Conservation (phyloP, 2,797 vertebrate genomes). For the Gephyroberyx darwinii region DNA sequence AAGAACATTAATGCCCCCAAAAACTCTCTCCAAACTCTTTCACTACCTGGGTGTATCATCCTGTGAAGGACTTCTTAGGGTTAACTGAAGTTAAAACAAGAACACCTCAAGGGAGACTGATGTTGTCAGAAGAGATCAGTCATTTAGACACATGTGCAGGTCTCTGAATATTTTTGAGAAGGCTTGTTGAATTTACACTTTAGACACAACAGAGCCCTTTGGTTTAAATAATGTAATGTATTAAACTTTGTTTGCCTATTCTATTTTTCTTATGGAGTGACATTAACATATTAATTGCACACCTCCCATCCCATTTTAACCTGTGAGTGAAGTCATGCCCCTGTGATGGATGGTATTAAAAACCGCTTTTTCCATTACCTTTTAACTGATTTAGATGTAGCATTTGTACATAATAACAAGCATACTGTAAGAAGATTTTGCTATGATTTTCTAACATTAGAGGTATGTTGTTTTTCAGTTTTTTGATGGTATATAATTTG, state of each 20-base stretch:
- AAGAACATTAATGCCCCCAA: background rate
- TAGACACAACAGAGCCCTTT: background rate
- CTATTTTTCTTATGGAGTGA: background rate
- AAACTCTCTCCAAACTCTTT: no score
- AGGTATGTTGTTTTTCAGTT: no score
- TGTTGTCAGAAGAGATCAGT: background rate
- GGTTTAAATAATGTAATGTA: background rate
- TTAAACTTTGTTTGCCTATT: constrained; percentile 5
- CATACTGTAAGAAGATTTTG: background rate
- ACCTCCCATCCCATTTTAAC: background rate
- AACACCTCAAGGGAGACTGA: background rate
- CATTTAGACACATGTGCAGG: background rate
- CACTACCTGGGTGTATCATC: background rate
- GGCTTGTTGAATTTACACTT: background rate
- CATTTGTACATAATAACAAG: background rate
- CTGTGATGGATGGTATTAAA: background rate
- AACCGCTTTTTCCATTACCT: background rate
- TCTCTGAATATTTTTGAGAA: background rate
- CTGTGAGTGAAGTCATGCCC: background rate
- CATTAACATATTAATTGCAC: background rate
- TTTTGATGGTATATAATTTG: no score
- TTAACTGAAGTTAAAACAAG: background rate
- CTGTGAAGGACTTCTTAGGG: background rate
- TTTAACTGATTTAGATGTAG: background rate
- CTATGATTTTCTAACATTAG: background rate